Base-by-base conservation (phyloP, 2,113 vertebrate species). In the Vicugna pacos region DNA sequence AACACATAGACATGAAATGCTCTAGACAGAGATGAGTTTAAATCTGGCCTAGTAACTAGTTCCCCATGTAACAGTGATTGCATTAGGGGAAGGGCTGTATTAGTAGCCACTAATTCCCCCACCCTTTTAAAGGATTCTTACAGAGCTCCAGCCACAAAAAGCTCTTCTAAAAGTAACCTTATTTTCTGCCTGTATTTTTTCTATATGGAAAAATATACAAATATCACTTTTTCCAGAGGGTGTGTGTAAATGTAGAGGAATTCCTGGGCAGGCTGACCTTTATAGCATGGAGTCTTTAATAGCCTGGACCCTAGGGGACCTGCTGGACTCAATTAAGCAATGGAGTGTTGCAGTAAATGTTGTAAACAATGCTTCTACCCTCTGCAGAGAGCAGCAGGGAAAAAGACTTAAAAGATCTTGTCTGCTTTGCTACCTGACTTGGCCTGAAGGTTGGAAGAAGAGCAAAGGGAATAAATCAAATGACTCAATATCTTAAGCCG, bases 21-120 rank as follows among this genome's bases (percentile, higher is more conserved):
- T 91, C 26, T 91, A 94, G 93, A 97, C 86, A 93, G 90, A 93
- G 42, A 95, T 56, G 84, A 95, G 72, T 95, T 80, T 93, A 95
- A 93, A 50, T 94, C 82, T 98, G 96, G 94, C 72, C 77, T 95
- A 58, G 94, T 77, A 96, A 95, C 88, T 58, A 94, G 83, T 94
- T 95, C 86, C 77, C 88, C 64, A 91, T 65, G 82, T 98, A 98
- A 98, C 89, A 96, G 64, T 97, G 91, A 97, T 96, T 93, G 35
- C 92, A 38, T 95, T 81, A 50, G 58, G 58, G 62, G 3, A 90
- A 91, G 92, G 64, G 69, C 69, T 97, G 3, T 89, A 24, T 46
- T 92, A 93, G 86, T 50, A 90, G 65, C 80, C 76, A 94, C 35
- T 42, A 92, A 62, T 89, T 95, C 38, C 62, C n/a, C 96, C 94